Conservation (phyloP, 2,113 vertebrate species). For the Macaca mulatta region DNA sequence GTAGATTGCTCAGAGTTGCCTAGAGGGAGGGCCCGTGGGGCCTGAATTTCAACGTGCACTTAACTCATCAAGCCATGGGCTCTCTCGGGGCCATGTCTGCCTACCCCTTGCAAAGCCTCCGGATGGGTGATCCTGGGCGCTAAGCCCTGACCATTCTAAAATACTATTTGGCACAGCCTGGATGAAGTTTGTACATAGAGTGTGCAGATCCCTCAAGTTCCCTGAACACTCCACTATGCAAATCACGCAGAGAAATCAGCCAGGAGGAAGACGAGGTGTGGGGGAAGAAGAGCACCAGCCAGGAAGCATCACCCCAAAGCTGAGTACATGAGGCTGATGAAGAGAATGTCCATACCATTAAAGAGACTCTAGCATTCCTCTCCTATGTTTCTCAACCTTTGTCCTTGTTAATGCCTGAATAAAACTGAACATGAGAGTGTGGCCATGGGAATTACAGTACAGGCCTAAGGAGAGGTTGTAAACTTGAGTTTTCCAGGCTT, state of each 20-base stretch:
- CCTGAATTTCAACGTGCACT: not conserved
- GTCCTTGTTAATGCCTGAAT: not conserved
- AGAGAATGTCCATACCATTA: not conserved
- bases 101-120: not conserved
- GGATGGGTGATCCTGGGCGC: no score
- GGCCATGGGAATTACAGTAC: not conserved
- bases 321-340: not conserved
- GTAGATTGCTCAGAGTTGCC: not conserved
- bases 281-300: not conserved
- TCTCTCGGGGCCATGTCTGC: accelerated
- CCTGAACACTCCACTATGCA: not conserved
- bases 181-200: not conserved
- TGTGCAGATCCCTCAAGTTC: not conserved
- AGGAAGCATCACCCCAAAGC: not conserved
- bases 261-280: accelerated
- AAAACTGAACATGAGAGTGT: not conserved
- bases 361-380: not conserved
- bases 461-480: not conserved
- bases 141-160: not conserved
- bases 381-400: not conserved
- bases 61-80: not conserved
- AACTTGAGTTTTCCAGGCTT: not conserved
- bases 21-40: accelerated
- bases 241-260: not conserved
- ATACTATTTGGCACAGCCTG: not conserved